Conservation (phyloP, 1,140 invertebrate species). For the Philaenus spumarius region DNA sequence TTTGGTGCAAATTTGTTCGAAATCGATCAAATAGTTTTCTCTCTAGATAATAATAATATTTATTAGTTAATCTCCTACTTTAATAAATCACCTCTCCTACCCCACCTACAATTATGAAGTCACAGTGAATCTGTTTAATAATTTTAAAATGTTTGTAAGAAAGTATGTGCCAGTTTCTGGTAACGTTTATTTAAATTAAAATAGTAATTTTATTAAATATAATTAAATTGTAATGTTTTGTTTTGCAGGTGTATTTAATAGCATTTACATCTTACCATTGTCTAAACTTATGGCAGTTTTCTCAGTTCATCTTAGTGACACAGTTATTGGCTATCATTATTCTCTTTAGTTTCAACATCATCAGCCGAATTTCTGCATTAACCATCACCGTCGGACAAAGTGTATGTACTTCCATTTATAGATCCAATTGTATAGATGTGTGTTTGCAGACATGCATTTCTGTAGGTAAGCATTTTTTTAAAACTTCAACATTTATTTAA, state of each 20-base stretch:
- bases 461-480: neutral
- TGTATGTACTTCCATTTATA: neutral
- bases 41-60: conserved; percentile 2
- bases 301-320: conserved; percentile 68
- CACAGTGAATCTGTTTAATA: too few relatives aligned
- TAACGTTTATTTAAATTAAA: too few relatives aligned
- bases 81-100: too few relatives aligned
- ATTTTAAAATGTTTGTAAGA: too few relatives aligned
- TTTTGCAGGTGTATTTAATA: conserved; percentile 29
- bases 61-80: too few relatives aligned
- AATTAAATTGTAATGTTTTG: conserved; percentile 14
- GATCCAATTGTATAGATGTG: too few relatives aligned
- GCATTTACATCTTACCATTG: conserved; percentile 39
- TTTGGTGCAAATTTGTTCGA: too few relatives aligned
- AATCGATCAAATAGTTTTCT: too few relatives aligned
- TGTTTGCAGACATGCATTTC: neutral
- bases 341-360: conserved; percentile 45
- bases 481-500: too few relatives aligned
- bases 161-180: too few relatives aligned
- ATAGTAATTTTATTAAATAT: neutral
- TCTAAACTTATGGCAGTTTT: conserved; percentile 65
- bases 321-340: conserved; percentile 56
- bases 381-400: conserved; percentile 40
- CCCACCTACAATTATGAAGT: too few relatives aligned
- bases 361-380: conserved; percentile 27